Evolutionary conservation across 2,888 invertebrate species (phyloP), one percentile per base, ranked within the genome.

Genomic region (Epinotia brunnichana): DNA sequence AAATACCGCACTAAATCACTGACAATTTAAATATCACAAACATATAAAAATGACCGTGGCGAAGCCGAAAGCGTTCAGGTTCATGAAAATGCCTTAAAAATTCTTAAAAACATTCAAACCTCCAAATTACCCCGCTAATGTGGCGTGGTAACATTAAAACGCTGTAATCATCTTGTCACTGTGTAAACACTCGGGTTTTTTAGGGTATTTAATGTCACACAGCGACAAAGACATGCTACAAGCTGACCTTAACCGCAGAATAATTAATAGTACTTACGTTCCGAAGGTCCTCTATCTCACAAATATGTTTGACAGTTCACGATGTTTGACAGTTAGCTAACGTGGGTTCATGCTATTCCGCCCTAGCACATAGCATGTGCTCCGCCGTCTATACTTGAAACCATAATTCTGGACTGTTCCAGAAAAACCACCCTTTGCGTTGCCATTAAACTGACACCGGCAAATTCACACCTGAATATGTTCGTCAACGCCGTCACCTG

Each of bases 121-220:
- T 13, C 29, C 61, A 44, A 72, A 72, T 67, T 71, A 44, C 53
- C 9, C 11, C 7, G 21, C 67, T 71, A 67, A 67, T 62, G 61
- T 48, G 56, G 70, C 66, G 41, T 19, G 15, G 53, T 17, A 41
- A 61, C 71, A 48, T 72, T 70, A 54, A 59, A 53, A 68, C 61
- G 48, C n/a, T 39, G 39, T 62, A 72, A 68, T 72, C 72, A 72
- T 72, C 61, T 48, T 68, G 72, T 72, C 72, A 72, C 35, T 13
- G 44, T 59, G 56, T 72, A 61, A 24, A 53, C 39, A 66, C 61
- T 72, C 48, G 44, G 56, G 54, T 39, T 68, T 62, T 48, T 54
- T 56, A 62, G 67, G 35, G 56, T 68, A 62, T 62, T 67, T 61
- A 54, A 61, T 17, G 67, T 67, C 71, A 53, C 21, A 17, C 19